Evolutionary conservation across 64 coral and sea anemone genomes (phyloP).

Genomic region (Cladopsammia gracilis): DNA sequence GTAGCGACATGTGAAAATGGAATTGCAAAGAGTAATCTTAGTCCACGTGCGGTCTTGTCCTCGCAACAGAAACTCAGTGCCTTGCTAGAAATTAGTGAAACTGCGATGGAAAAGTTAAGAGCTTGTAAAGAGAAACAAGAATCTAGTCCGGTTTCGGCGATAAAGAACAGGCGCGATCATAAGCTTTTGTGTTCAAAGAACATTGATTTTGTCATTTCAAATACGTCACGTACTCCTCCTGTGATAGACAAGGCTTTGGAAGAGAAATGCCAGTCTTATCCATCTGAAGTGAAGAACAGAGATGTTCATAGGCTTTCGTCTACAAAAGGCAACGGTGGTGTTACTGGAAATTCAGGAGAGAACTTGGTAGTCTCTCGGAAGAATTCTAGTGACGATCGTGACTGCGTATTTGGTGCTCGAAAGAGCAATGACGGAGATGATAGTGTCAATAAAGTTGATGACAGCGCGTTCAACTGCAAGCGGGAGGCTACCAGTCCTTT

Average conservation of each 20-base stretch:
- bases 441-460: not conserved
- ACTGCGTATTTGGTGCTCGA: not conserved
- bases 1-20: not conserved
- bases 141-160: not conserved
- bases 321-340: not conserved
- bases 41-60: not conserved
- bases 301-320: not conserved
- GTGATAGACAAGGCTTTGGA: not conserved
- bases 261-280: not conserved
- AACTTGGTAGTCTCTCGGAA: not conserved
- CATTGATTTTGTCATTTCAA: not conserved
- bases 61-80: not conserved
- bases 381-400: not conserved
- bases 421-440: not conserved
- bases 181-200: not conserved
- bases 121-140: not conserved
- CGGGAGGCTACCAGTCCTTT: not conserved
- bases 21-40: not conserved
- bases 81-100: not conserved
- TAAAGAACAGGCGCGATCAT: not conserved
- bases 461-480: not conserved
- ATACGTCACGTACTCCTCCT: not conserved
- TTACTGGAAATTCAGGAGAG: not conserved
- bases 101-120: not conserved
- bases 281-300: not conserved